Evolutionary conservation across 2,113 vertebrate genomes (phyloP), one percentile per base, ranked within the genome.

Genomic region (Aix galericulata): DNA sequence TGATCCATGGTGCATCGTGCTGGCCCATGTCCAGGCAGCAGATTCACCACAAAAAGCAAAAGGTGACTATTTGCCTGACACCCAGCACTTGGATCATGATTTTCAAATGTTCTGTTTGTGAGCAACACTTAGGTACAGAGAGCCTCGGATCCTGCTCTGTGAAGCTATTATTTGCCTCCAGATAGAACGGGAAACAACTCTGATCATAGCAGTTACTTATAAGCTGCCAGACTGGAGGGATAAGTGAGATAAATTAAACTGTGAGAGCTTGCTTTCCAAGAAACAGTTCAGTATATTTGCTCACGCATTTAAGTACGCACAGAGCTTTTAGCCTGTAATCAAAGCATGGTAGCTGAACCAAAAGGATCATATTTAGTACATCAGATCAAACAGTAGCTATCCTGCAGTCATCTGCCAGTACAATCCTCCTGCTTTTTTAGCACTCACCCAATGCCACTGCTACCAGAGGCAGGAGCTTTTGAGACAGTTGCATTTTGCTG

Each of bases 191-290:
- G 90, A 97, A 97, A 97, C 92, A 95, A 95, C 96, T 97, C 86
- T 96, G 96, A 97, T 97, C 95, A 96, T 88, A 93, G 95, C 89
- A 95, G 95, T 96, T 95, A 96, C 94, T 96, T 96, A 96, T 87
- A 95, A 97, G 92, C 95, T 96, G 95, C 93, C 88, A 96, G 96
- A 93, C 95, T 94, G 88, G 94, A 97, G 92, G 95, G 96, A 74
- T 96, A 96, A 97, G 96, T 96, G 95, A 97, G 95, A 97, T 87
- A 95, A 97, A 97, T 97, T 94, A 97, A 97, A 94, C 87, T 31
- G 93, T 27, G 93, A 96, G 93, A 82, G 44, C 84, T 92, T 0
- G 52, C 92, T 95, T 96, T 97, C 95, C 91, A 95, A 95, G 93
- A 97, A 93, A 91, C 93, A 78, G 95, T 59, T 97, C 92, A 68